Conservation (phyloP, 2,113 vertebrate genomes). For the Trematomus loennbergii region DNA sequence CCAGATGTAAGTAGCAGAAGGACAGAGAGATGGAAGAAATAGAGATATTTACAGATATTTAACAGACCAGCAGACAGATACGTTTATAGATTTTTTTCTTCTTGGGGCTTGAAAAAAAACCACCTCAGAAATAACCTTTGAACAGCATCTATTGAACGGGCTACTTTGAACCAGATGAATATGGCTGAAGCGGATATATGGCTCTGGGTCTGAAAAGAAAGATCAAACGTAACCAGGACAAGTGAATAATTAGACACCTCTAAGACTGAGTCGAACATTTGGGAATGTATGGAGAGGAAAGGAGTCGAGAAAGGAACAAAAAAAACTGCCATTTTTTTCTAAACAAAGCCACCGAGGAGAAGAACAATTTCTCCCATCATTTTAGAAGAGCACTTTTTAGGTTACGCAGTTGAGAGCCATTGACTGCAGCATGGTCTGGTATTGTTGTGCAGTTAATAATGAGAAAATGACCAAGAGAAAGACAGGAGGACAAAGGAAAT, state of each 20-base stretch:
- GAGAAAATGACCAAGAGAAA: conserved; percentile 63
- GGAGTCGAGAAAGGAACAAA: conserved; percentile 25
- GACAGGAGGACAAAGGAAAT: conserved; percentile 54
- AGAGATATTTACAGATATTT: conserved; percentile 2
- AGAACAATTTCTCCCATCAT: conserved; percentile 60
- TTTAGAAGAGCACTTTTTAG: conserved; percentile 89
- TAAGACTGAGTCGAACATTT: conserved; percentile 25
- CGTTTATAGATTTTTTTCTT: conserved; percentile 13
- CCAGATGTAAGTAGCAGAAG: conserved; percentile 30
- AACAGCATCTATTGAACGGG: conserved; percentile 6
- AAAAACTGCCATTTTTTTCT: conserved; percentile 48
- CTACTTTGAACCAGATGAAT: conserved; percentile 28
- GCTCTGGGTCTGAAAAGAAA: conserved; percentile 24
- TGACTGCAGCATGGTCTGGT: conserved; percentile 59
- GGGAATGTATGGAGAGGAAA: conserved; percentile 47
- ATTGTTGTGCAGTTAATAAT: conserved; percentile 65
- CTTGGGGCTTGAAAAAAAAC: not conserved
- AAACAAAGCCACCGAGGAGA: conserved; percentile 37
- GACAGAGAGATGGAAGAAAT: conserved; percentile 20
- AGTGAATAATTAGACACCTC: conserved; percentile 12
- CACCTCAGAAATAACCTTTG: conserved; percentile 8
- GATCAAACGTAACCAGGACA: conserved; percentile 12
- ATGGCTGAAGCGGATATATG: conserved; percentile 1
- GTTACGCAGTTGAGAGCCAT: conserved; percentile 23
- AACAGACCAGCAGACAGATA: conserved; percentile 24